Evolutionary conservation across 2,113 vertebrate genomes (phyloP), one percentile per base, ranked within the genome.

Genomic region (Oxyura jamaicensis): DNA sequence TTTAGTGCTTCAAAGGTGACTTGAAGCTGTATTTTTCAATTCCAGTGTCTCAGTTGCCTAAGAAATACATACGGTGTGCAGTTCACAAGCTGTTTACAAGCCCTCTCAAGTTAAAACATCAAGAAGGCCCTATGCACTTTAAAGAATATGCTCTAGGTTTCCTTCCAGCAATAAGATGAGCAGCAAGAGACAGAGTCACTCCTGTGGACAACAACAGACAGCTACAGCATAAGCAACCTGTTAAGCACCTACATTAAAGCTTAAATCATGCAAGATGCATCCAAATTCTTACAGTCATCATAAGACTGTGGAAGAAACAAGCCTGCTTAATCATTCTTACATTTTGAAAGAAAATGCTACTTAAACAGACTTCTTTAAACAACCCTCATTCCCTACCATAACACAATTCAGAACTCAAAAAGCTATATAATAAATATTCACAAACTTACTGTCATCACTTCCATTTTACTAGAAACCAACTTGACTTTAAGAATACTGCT

Each of bases 391-490:
- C 14, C 19, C 3, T 16, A 13, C 20, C 35, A 15, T 19, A 82
- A 77, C 3, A 3, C n/a, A 76, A 68, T 20, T 44, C 21, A 77
- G 85, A 60, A 56, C 18, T 50, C 41, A 50, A 90, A 86, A 58
- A n/a, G 9, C 11, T 56, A 36, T 14, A 46, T 4, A 0, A 0
- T 31, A 84, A 67, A 12, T 53, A 53, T n/a, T 35, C 6, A 39
- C 4, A 78, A 53, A 46, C 33, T 42, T 73, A 33, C 60, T 42
- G 50, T 50, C 26, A 35, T 56, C 17, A 17, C 8, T 56, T 63
- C 21, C 55, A 14, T 50, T 74, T 73, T 73, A 87, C 7, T 59
- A 81, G n/a, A 39, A 73, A 68, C 23, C 67, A 67, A 10, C 5
- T 25, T 26, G 26, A 68, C 36, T 73, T 58, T 48, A 13, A 77